Conservation (phyloP, 2,113 vertebrate genomes). For the human (Homo sapiens) region DNA sequence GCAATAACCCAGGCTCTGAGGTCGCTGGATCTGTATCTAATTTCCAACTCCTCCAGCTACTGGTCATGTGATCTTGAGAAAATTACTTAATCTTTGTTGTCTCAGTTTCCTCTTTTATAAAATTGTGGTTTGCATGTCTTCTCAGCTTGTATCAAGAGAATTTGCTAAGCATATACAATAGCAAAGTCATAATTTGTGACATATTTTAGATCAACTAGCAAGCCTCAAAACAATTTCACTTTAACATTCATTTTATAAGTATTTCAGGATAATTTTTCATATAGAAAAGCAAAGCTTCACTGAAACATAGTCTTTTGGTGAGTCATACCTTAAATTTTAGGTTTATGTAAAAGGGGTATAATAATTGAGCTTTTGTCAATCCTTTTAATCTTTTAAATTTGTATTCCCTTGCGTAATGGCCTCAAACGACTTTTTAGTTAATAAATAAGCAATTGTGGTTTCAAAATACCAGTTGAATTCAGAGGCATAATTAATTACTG, state of each 20-base stretch:
- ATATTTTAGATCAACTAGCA: background rate
- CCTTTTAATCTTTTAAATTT: conserved; percentile 12
- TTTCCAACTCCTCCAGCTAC: background rate
- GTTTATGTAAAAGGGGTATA: background rate
- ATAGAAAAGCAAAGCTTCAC: background rate
- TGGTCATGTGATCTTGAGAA: background rate
- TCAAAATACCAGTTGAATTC: conserved; percentile 12
- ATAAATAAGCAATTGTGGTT: background rate
- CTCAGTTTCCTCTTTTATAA: background rate
- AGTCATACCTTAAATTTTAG: background rate
- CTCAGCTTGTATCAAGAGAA: background rate
- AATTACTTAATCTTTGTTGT: background rate
- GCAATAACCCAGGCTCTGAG: background rate
- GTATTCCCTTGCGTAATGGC: background rate
- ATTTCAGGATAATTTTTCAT: background rate
- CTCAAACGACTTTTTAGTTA: background rate
- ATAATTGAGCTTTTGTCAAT: background rate
- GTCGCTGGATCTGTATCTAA: background rate
- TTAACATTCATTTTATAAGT: background rate
- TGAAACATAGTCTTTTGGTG: background rate
- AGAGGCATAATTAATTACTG: conserved; percentile 7
- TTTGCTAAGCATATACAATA: background rate
- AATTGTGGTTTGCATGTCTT: background rate
- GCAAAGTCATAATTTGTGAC: background rate
- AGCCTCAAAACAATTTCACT: background rate